Base-by-base conservation (phyloP, 2,797 vertebrate genomes). In the Sebastiscus tertius region DNA sequence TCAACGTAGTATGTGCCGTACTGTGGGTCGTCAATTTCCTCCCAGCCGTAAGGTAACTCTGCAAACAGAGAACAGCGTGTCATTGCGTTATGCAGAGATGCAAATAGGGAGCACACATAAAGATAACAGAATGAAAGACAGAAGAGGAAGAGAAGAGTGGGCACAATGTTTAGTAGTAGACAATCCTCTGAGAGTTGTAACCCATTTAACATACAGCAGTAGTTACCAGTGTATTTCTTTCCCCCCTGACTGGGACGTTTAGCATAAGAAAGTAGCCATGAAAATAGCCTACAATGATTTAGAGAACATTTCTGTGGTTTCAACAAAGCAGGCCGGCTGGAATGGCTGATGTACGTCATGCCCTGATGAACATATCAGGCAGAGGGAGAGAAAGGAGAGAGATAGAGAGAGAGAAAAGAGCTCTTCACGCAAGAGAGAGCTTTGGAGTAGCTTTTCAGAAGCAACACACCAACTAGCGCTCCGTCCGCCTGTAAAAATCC, bases 41-140 rank as follows among this genome's bases (percentile, higher is more conserved):
- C 98, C 98, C 98, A 99, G 82, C 98, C 98, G 61, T 99, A 99
- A 36, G 98, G 98, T 89, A 99, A 95, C 86, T 99, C 98, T 99
- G 94, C 31, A 93, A 93, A 77, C 60, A 75, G 31, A 90, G 59
- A 74, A 77, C 3, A 66, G 55, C 14, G 39, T 33, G 27, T 7
- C 16, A 52, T 60, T 82, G 78, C 79, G 83, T 60, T 39, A 46
- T 8, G 58, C 4, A 59, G 55, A 55, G 59, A 88, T 84, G 80
- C 64, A 83, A 83, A 90, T 77, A 27, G 10, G 4, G 20, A 10
- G 8, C 24, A 49, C 18, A 72, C 3, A 33, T 49, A 62, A 52
- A 90, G 39, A 80, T 64, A 68, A 84, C 52, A 79, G 24, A 69
- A 26, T 1, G 22, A 18, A 27, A 74, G 31, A 71, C 39, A 49